Evolutionary conservation across 2,113 vertebrate species (phyloP).

Genomic region (Vulpes vulpes): DNA sequence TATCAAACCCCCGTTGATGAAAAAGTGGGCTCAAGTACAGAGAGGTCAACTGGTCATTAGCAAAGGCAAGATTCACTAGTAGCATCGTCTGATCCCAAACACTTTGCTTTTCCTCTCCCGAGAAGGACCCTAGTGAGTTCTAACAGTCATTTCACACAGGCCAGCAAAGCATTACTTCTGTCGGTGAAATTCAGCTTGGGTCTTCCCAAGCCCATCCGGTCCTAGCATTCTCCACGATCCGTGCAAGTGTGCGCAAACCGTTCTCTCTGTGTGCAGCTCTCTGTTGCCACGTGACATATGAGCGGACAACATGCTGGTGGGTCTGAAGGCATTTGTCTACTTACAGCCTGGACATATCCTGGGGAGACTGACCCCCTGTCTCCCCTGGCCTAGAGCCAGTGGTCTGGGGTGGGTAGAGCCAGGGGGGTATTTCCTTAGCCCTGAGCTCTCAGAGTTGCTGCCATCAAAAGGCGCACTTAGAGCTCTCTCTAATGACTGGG

Average conservation of each 20-base stretch:
- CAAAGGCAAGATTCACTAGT: background rate
- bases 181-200: background rate
- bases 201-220: background rate
- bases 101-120: background rate
- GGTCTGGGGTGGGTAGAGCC: background rate
- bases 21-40: background rate
- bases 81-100: background rate
- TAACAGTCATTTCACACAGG: background rate
- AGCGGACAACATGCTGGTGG: background rate
- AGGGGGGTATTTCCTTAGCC: background rate
- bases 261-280: background rate
- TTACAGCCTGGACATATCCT: background rate
- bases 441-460: background rate
- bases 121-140: background rate
- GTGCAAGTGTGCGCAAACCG: fast-evolving
- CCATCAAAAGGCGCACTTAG: background rate
- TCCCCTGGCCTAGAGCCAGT: background rate
- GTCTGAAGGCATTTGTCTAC: background rate
- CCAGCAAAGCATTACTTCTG: background rate
- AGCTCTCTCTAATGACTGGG: background rate
- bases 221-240: fast-evolving
- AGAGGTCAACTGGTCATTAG: background rate
- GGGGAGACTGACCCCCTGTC: background rate
- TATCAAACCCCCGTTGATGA: background rate
- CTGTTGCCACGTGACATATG: background rate